phyloP scores from a whole-genome alignment of 30 jellyfish, hydroid and myxozoan genomes.

The Turritopsis rubra region DNA sequence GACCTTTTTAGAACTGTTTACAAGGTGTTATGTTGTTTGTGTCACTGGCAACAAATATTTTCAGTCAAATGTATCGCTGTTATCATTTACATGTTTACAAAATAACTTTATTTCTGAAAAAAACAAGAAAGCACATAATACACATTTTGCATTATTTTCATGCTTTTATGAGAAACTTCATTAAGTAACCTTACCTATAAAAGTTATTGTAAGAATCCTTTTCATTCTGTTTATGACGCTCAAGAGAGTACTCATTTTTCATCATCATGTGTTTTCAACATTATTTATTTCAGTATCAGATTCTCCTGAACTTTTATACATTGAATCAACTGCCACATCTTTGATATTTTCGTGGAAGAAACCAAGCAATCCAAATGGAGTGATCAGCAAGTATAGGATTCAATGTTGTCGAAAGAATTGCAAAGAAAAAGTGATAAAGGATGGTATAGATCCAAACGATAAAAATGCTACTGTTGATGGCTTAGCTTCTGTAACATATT shows the following conservation, averaged over 20 bases:
- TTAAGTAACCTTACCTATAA: background rate
- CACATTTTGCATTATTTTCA: too few species aligned
- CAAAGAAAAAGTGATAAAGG: background rate
- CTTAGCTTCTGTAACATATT: background rate
- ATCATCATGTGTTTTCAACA: background rate
- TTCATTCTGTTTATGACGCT: background rate
- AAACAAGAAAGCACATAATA: too few species aligned
- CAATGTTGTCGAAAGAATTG: background rate
- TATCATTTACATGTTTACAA: too few species aligned
- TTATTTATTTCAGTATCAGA: slow-evolving; percentile 4
- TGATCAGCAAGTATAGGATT: slow-evolving; percentile 4
- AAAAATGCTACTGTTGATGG: background rate
- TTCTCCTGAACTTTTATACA: background rate
- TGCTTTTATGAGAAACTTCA: too few species aligned
- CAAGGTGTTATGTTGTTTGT: too few species aligned
- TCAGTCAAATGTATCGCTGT: too few species aligned
- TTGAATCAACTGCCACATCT: background rate
- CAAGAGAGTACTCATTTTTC: background rate
- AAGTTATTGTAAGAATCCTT: background rate
- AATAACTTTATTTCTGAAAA: too few species aligned
- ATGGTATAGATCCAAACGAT: background rate
- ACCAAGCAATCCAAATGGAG: slow-evolving; percentile 19
- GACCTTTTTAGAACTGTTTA: too few species aligned
- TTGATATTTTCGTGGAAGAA: background rate
- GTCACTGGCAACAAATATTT: too few species aligned